phyloP scores from a whole-genome alignment of 2,113 vertebrate genomes.

The Burhinus oedicnemus region DNA sequence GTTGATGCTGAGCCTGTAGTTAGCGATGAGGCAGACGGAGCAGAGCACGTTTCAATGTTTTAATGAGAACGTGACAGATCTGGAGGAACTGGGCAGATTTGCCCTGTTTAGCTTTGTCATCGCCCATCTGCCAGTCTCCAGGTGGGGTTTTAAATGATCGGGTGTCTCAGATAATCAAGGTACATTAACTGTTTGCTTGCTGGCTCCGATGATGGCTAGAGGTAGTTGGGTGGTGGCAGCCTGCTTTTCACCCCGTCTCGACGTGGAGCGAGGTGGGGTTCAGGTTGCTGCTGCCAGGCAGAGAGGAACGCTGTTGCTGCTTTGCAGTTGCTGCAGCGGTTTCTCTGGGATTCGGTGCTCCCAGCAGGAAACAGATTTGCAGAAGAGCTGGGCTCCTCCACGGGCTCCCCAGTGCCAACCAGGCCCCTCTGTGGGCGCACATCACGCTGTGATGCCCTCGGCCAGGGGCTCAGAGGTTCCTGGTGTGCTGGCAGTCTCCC shows the following conservation, averaged over 20 bases:
- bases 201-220: neutral
- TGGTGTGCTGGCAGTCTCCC: neutral
- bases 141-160: neutral
- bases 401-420: accelerated
- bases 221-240: neutral
- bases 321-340: neutral
- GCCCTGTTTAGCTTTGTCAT: neutral
- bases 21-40: neutral
- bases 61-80: neutral
- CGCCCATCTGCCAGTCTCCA: neutral
- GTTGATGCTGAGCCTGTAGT: neutral
- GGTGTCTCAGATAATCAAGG: neutral
- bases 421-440: neutral
- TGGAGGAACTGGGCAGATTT: neutral
- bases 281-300: neutral
- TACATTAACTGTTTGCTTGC: neutral
- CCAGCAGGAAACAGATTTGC: neutral
- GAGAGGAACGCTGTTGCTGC: neutral
- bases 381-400: neutral
- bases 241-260: neutral
- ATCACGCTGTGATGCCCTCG: neutral
- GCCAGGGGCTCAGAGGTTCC: neutral
- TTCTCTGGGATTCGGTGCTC: neutral
- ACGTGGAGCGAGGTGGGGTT: neutral
- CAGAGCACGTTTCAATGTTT: neutral